phyloP scores from a whole-genome alignment of 1,140 invertebrate species.

The Calliphora vicina region DNA sequence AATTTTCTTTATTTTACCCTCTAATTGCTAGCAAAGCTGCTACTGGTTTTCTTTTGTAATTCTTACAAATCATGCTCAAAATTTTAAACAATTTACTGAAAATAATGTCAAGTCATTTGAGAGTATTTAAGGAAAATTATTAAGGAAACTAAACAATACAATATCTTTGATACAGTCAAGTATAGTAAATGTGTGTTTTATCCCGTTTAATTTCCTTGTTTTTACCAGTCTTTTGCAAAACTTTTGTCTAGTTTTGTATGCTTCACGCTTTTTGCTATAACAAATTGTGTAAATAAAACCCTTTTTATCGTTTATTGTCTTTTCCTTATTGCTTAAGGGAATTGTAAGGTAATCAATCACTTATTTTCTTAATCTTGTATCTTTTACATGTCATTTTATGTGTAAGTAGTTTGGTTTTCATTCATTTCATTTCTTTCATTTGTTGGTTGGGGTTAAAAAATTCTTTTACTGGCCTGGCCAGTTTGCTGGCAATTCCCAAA shows the following conservation, averaged over 20 bases:
- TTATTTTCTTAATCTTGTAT: conserved; percentile 11
- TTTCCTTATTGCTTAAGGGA: background rate
- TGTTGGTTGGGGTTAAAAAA: background rate
- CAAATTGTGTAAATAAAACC: conserved; percentile 2
- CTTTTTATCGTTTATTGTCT: background rate
- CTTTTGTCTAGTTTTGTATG: background rate
- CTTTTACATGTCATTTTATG: background rate
- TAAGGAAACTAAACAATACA: too few relatives aligned
- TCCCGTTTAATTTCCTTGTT: background rate
- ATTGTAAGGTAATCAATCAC: background rate
- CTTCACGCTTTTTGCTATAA: background rate
- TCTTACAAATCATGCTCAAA: background rate
- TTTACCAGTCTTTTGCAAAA: background rate
- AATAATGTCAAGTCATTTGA: background rate
- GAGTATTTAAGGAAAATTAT: background rate
- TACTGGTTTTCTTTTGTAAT: background rate
- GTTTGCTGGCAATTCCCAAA: background rate
- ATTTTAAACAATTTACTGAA: background rate
- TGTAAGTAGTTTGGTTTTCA: background rate
- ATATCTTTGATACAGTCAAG: background rate
- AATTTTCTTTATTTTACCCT: background rate
- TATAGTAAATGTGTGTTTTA: background rate
- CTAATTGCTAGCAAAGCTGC: background rate
- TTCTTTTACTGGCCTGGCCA: conserved; percentile 12
- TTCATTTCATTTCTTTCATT: background rate